Conservation (phyloP, 2,113 vertebrate genomes). For the Saccopteryx bilineata region DNA sequence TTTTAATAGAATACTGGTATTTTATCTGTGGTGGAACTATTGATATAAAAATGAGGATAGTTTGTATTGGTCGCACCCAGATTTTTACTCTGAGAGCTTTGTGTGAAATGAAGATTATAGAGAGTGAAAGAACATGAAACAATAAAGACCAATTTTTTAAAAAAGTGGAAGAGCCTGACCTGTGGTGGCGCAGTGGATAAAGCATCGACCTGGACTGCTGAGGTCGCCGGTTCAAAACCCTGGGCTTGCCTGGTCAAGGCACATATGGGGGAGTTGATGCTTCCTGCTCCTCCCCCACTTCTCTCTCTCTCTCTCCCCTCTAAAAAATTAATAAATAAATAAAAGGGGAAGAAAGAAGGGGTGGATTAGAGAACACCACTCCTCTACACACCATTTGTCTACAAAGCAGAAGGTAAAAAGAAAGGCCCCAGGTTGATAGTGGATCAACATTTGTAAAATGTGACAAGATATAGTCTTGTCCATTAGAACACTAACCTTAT, state of each 20-base stretch:
- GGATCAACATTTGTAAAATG: background rate
- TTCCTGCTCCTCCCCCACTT: no score
- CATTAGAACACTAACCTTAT: background rate
- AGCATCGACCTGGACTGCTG: no score
- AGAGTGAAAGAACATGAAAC: background rate
- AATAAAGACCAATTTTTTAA: background rate
- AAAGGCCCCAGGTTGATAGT: background rate
- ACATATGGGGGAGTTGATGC: no score
- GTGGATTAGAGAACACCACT: background rate
- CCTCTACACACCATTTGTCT: background rate
- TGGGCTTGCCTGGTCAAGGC: no score
- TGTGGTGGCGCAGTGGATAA: no score
- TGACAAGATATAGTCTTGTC: background rate
- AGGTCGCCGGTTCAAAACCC: no score
- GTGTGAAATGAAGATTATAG: slow-evolving; percentile 5
- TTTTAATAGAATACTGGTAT: background rate
- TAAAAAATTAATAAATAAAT: background rate
- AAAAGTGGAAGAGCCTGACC: background rate
- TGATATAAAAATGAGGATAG: background rate
- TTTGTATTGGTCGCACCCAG: background rate
- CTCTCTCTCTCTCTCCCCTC: no score
- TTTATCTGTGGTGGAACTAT: background rate
- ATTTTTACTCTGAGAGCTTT: background rate
- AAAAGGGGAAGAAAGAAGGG: background rate
- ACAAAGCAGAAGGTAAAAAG: background rate